phyloP scores from a whole-genome alignment of 2,888 invertebrate genomes.

The Magallana nippona region DNA sequence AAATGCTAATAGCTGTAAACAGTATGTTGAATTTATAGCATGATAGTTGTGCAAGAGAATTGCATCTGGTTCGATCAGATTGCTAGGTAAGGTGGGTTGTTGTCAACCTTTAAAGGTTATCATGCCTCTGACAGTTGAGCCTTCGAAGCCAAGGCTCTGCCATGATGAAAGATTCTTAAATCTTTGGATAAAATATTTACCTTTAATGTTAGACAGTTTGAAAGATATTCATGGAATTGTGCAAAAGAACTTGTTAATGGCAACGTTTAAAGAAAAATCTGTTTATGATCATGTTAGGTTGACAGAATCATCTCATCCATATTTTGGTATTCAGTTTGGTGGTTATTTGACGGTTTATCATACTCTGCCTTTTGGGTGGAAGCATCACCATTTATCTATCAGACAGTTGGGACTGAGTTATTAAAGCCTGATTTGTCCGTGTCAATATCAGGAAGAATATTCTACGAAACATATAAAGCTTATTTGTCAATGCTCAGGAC shows the following conservation, averaged over 20 bases:
- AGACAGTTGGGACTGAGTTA: no score
- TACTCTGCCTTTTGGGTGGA: conserved; percentile 35
- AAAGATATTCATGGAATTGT: conserved; percentile 35
- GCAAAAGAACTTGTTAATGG: not conserved
- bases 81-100: conserved; percentile 44
- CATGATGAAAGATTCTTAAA: conserved; percentile 45
- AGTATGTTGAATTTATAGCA: conserved; percentile 39
- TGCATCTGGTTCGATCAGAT: conserved; percentile 36
- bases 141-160: conserved; percentile 46
- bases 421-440: no score
- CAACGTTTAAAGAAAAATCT: conserved; percentile 21
- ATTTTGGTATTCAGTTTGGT: conserved; percentile 40
- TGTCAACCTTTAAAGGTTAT: conserved; percentile 45
- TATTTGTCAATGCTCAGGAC: no score
- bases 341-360: conserved; percentile 33
- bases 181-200: conserved; percentile 39
- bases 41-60: conserved; percentile 14
- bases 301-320: not conserved
- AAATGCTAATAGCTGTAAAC: conserved; percentile 32
- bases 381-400: conserved; percentile 36
- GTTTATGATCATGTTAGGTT: conserved; percentile 32
- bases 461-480: no score
- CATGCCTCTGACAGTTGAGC: conserved; percentile 49
- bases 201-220: conserved; percentile 33
- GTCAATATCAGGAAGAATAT: no score